Evolutionary conservation across 2,888 invertebrate species (phyloP), one percentile per base, ranked within the genome.

Genomic region (Nephrotoma guestfalica): DNA sequence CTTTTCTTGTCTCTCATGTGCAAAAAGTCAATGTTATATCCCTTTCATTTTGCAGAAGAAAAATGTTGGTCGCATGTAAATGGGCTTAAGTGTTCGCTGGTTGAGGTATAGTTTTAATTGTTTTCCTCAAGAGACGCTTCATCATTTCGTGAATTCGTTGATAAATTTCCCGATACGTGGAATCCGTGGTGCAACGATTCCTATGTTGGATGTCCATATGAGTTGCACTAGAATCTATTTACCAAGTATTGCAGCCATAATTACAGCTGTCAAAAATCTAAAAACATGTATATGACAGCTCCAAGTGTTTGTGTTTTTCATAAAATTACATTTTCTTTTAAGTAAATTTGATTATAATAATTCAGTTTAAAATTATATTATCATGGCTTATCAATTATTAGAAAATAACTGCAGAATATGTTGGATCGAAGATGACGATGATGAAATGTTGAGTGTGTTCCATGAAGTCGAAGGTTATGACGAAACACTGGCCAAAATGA

Each of bases 321-420:
- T 30, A 30, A 30, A 30, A 30, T 18, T 11, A 71, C 51, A 51
- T 51, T 51, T 51, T 51, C 15, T 51, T 83, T 83, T 83, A 13
- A 13, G 6, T 15, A 71, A 71, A 71, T 71, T 47, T 71, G 71
- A 6, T 13, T 6, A 15, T 1, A 83, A 40, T 40, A 83, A 83
- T 13, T 84, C 30, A 13, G 41, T 84, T 18, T 57, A 51, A 51
- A 41, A 57, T 6, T 41, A 86, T 40, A 86, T 47, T n/a, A 86
- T 86, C 86, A 89, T 89, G 89, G 71, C 87, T 9, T 30, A 86
- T 41, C 84, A 87, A 9, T 41, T 89, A 4, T 88, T 88, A 9
- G 90, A 90, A 47, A 88, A 90, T 3, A 88, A 89, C 4, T 91
- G 91, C 84, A 89, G 90, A 4, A 90, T 90, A 15, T 91, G 91